A percentile compares a stretch with the other conserved stretches of the same genome.
Conservation (phyloP, 2,113 vertebrate genomes). For the Phasianus colchicus region DNA sequence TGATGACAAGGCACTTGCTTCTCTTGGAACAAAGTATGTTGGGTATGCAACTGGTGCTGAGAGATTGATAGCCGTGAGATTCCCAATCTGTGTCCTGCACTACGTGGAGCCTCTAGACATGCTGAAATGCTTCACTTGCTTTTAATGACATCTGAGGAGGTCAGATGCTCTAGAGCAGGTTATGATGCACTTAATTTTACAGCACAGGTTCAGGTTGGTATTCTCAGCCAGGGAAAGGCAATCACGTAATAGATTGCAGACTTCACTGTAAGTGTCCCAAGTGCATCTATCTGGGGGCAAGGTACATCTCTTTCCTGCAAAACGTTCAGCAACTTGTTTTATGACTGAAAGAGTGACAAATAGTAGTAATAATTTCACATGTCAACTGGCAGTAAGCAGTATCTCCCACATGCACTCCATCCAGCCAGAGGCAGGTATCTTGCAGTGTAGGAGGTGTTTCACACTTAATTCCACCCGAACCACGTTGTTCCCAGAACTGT, state of each 20-base stretch:
- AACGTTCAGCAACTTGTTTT: background rate
- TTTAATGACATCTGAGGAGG: background rate
- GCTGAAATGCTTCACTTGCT: background rate
- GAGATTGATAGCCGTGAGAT: fast-evolving
- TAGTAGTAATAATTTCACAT: background rate
- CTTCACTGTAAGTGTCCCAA: background rate
- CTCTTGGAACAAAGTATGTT: background rate
- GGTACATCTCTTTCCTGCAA: background rate
- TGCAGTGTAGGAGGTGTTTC: background rate
- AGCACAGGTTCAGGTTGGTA: background rate
- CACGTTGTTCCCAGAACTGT: background rate
- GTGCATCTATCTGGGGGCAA: background rate
- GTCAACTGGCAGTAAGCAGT: background rate
- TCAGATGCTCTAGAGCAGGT: background rate
- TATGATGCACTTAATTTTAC: background rate
- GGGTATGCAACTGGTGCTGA: fast-evolving
- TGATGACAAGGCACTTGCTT: background rate
- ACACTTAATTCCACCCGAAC: background rate
- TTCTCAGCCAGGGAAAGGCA: background rate
- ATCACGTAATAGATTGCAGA: background rate
- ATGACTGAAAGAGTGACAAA: constrained; percentile 13
- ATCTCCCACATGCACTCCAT: background rate
- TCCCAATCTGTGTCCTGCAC: fast-evolving
- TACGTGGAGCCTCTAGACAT: fast-evolving
- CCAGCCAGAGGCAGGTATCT: background rate